phyloP scores from a whole-genome alignment of 1,140 invertebrate genomes.

The Euglossa dilemma region DNA sequence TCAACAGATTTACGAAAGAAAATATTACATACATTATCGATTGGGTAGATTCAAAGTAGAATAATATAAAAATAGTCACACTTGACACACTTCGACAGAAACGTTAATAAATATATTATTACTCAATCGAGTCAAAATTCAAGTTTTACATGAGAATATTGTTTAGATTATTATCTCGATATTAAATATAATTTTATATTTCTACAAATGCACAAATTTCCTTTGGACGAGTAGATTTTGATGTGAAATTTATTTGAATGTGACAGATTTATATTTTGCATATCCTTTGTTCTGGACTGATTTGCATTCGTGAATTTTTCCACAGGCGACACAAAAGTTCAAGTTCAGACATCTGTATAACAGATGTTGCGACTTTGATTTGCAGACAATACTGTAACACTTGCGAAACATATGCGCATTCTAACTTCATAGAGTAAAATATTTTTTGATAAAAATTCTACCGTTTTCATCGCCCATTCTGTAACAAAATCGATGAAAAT shows the following conservation, averaged over 20 bases:
- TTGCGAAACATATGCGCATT: background rate
- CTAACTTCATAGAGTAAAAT: background rate
- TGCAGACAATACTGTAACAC: background rate
- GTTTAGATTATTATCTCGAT: too few species aligned
- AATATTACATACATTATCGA: background rate
- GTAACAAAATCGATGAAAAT: too few species aligned
- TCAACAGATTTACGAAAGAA: too few species aligned
- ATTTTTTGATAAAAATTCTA: background rate
- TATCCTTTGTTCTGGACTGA: background rate
- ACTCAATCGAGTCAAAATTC: background rate
- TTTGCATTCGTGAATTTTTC: slow-evolving; percentile 1
- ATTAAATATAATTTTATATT: background rate
- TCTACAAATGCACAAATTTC: background rate
- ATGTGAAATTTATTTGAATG: too few species aligned
- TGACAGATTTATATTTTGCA: background rate
- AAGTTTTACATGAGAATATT: background rate
- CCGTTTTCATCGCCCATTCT: too few species aligned
- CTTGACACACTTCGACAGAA: background rate
- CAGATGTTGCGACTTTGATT: background rate
- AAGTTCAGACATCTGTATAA: background rate
- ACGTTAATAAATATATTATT: background rate
- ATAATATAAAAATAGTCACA: background rate
- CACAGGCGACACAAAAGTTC: background rate
- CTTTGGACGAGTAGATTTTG: background rate
- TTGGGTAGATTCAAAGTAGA: background rate